Conservation (phyloP, 1,140 invertebrate species). For the Gonioctena quinquepunctata region DNA sequence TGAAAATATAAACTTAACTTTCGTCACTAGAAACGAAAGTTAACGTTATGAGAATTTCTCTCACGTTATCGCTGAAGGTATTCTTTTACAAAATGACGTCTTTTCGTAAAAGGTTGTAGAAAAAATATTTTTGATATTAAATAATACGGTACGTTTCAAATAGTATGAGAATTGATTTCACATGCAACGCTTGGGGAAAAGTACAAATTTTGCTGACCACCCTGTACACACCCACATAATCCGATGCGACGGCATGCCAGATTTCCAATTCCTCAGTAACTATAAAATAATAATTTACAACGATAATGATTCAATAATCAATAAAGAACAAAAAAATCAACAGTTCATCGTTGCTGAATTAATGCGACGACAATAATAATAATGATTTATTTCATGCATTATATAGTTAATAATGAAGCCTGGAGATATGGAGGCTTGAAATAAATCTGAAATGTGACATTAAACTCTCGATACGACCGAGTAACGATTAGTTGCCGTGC, state of each 20-base stretch:
- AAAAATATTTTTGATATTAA: too few relatives aligned
- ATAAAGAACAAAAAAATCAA: not conserved
- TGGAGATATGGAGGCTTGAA: conserved; percentile 12
- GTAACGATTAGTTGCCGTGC: conserved; percentile 19
- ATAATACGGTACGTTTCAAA: too few relatives aligned
- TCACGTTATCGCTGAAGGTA: too few relatives aligned
- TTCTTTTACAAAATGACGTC: too few relatives aligned
- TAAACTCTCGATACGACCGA: conserved; percentile 14
- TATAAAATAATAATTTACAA: not conserved
- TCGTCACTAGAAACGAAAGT: too few relatives aligned
- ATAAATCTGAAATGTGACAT: conserved; percentile 19
- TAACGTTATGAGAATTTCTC: too few relatives aligned
- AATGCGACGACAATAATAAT: conserved; percentile 6
- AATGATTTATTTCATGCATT: conserved; percentile 9
- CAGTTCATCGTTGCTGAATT: conserved; percentile 6
- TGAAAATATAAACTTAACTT: too few relatives aligned
- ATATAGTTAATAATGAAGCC: conserved; percentile 3
- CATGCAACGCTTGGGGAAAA: too few relatives aligned
- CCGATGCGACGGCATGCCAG: not conserved
- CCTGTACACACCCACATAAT: not conserved
- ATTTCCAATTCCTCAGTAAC: not conserved
- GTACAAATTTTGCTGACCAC: too few relatives aligned
- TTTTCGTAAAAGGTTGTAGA: too few relatives aligned
- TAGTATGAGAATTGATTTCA: too few relatives aligned
- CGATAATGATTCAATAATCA: not conserved